These are phyloP conservation scores for Thamnophis sirtalis DNA, from an alignment of 2,113 vertebrate species.

Conservation along the genomic window DNA sequence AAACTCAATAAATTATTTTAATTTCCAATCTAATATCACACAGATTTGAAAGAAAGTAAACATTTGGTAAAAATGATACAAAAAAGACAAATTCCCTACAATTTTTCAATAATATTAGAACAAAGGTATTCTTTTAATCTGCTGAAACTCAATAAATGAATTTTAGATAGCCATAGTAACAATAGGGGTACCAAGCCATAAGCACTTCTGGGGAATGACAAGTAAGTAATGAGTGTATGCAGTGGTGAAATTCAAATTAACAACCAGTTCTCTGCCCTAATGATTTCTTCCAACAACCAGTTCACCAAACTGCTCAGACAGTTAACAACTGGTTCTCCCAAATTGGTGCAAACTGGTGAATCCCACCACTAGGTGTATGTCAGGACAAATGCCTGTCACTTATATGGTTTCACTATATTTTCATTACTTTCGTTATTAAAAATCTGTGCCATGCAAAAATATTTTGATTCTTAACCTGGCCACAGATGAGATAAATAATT, in stretches of 20 bases:
- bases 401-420: not conserved
- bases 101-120: not conserved
- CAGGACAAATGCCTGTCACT: not conserved
- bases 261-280: too few species aligned
- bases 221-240: not conserved
- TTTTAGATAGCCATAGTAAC: not conserved
- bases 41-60: not conserved
- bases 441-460: not conserved
- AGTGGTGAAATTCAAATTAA: too few species aligned
- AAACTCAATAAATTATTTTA: not conserved
- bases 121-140: not conserved
- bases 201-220: not conserved
- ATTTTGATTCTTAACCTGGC: not conserved
- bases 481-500: not conserved
- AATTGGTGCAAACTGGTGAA: too few species aligned
- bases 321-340: too few species aligned
- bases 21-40: not conserved
- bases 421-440: not conserved
- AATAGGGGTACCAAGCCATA: not conserved
- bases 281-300: too few species aligned
- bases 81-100: not conserved
- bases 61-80: not conserved
- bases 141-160: not conserved
- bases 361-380: not conserved
- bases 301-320: too few species aligned